phyloP scores from a whole-genome alignment of 2,113 vertebrate genomes.

The Noturus placidus region DNA sequence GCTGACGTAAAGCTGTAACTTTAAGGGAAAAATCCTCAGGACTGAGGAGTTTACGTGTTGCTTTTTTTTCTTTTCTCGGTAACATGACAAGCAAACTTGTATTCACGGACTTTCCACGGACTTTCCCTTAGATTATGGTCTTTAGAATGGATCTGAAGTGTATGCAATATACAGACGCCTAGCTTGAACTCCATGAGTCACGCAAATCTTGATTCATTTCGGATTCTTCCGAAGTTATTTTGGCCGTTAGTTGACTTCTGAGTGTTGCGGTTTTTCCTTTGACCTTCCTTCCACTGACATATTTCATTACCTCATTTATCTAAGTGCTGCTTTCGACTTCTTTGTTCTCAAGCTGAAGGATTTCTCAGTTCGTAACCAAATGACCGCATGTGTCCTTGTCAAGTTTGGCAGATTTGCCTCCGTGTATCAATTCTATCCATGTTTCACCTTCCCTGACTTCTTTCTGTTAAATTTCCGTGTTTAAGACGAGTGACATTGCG shows the following conservation, averaged over 20 bases:
- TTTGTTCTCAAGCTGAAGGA: conserved; percentile 3
- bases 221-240: not conserved
- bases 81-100: not conserved
- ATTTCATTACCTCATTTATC: conserved; percentile 23
- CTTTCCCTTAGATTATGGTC: not conserved
- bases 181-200: not conserved
- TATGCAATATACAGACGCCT: not conserved
- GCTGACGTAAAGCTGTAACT: not conserved
- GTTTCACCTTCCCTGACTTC: not conserved
- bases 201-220: not conserved
- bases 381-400: not conserved
- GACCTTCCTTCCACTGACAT: not conserved
- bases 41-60: not conserved
- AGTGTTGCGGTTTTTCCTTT: not conserved
- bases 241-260: not conserved
- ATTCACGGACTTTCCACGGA: not conserved
- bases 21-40: not conserved
- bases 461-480: not conserved
- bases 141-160: not conserved
- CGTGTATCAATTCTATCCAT: not conserved
- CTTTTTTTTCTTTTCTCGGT: too few species aligned
- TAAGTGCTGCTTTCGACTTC: not conserved
- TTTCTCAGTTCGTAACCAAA: not conserved
- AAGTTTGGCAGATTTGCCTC: not conserved
- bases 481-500: not conserved